A percentile compares a stretch with the other conserved stretches of the same genome.
Conservation (phyloP, 2,113 vertebrate species). For the Tiliqua scincoides region DNA sequence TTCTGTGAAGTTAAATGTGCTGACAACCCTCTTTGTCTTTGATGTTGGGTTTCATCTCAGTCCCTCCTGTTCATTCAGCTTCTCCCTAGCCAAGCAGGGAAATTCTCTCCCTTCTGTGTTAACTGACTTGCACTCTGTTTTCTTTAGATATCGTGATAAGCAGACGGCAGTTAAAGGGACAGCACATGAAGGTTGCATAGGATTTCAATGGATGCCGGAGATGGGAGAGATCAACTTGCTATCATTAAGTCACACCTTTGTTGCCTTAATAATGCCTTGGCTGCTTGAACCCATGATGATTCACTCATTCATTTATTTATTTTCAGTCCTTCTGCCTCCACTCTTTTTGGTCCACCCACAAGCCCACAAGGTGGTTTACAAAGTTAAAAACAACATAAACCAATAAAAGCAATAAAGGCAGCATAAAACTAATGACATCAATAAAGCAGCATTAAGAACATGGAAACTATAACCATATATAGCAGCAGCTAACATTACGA, state of each 20-base stretch:
- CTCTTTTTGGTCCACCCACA: too few relatives aligned
- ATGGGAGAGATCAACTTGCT: conserved; percentile 62
- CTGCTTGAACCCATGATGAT: conserved; percentile 33
- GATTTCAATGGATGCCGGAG: conserved; percentile 47
- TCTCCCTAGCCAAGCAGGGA: conserved; percentile 59
- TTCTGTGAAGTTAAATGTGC: conserved; percentile 79
- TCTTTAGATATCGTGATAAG: conserved; percentile 71
- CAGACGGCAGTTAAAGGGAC: conserved; percentile 64
- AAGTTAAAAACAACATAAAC: too few relatives aligned
- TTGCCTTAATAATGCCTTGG: conserved; percentile 25
- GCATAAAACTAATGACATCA: too few relatives aligned
- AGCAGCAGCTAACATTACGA: too few relatives aligned
- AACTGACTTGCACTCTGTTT: conserved; percentile 76
- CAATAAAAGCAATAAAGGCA: too few relatives aligned
- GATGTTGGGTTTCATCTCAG: conserved; percentile 77
- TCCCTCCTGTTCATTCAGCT: conserved; percentile 73
- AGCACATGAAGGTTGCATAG: conserved; percentile 49
- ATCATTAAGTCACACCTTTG: conserved; percentile 63
- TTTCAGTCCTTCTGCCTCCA: conserved; percentile 15
- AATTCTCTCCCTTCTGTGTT: conserved; percentile 60
- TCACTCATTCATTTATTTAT: conserved; percentile 45
- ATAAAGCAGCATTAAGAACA: too few relatives aligned
- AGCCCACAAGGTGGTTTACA: too few relatives aligned
- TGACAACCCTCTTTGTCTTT: conserved; percentile 76
- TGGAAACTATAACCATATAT: too few relatives aligned